Conservation (phyloP, 1,140 invertebrate genomes). For the Calosoma granatense region DNA sequence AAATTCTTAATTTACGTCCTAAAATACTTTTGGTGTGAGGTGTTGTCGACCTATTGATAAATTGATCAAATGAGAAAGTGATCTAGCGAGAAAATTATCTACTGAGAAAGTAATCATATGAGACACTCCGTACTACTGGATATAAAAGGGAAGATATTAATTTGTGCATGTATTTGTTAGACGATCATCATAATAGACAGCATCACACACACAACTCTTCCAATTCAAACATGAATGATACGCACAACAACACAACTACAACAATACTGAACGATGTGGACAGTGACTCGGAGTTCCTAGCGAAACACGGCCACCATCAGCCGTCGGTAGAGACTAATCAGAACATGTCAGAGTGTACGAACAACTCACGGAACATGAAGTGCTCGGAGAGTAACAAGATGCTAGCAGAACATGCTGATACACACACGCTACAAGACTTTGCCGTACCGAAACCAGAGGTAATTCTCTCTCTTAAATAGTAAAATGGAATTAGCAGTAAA, state of each 20-base stretch:
- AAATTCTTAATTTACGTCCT: no score
- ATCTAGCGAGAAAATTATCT: no score
- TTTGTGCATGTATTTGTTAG: background rate
- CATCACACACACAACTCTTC: background rate
- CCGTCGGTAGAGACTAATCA: constrained; percentile 26
- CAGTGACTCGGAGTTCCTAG: background rate
- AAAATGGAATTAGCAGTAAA: no score
- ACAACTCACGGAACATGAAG: constrained; percentile 19
- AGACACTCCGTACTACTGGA: no score
- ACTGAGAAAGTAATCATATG: no score
- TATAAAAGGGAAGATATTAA: background rate
- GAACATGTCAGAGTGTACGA: constrained; percentile 24
- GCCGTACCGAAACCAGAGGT: background rate
- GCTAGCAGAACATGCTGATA: constrained; percentile 4
- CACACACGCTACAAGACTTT: background rate
- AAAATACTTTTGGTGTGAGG: no score
- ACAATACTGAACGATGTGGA: constrained; percentile 10
- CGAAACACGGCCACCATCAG: background rate
- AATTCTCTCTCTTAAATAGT: background rate
- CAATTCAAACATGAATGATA: constrained; percentile 5
- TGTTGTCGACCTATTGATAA: no score
- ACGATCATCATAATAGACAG: constrained; percentile 30
- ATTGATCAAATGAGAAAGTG: no score
- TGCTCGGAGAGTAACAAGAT: constrained; percentile 19
- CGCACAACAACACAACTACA: constrained; percentile 8